Evolutionary conservation across 2,888 invertebrate genomes (phyloP).

Genomic region (Silvanus unidentatus): DNA sequence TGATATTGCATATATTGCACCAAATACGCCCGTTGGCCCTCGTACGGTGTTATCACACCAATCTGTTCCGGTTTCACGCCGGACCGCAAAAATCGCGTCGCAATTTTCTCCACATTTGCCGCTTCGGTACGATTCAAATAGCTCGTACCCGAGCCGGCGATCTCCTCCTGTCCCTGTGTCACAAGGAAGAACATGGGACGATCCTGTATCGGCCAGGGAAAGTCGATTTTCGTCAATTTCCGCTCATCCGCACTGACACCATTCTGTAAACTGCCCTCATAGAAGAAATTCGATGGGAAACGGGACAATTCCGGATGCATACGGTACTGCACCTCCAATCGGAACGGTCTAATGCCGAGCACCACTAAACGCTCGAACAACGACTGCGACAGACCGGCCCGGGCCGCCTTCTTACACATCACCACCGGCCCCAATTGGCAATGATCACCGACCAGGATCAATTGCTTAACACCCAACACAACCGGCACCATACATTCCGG

Average conservation of each 20-base stretch:
- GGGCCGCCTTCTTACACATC: slow-evolving; percentile 98
- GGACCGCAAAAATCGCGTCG: slow-evolving; percentile 83
- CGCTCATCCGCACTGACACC: slow-evolving; percentile 97
- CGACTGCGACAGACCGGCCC: slow-evolving; percentile 94
- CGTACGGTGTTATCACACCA: slow-evolving; percentile 98
- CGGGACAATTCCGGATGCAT: slow-evolving; percentile 88
- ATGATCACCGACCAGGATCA: slow-evolving; percentile 97
- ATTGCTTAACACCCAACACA: slow-evolving; percentile 91
- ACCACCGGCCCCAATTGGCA: slow-evolving; percentile 98
- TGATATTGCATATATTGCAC: slow-evolving; percentile 99
- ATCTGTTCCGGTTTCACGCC: slow-evolving; percentile 98
- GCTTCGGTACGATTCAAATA: slow-evolving; percentile 98
- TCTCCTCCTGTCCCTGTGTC: slow-evolving; percentile 97
- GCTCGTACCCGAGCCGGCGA: slow-evolving; percentile 96
- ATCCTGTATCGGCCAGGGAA: slow-evolving; percentile 95
- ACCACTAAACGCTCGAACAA: slow-evolving; percentile 96
- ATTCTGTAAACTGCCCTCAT: slow-evolving; percentile 97
- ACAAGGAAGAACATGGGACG: slow-evolving; percentile 99
- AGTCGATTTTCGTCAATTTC: slow-evolving; percentile 82
- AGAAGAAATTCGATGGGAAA: slow-evolving; percentile 99
- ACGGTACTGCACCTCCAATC: slow-evolving; percentile 94
- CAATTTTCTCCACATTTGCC: slow-evolving; percentile 96
- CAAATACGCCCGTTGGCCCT: slow-evolving; percentile 95
- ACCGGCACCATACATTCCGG: slow-evolving; percentile 99
- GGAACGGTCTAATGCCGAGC: slow-evolving; percentile 92